Evolutionary conservation across 2,888 invertebrate genomes (phyloP), one percentile per base, ranked within the genome.

Genomic region (Lasioglossum calceatum): DNA sequence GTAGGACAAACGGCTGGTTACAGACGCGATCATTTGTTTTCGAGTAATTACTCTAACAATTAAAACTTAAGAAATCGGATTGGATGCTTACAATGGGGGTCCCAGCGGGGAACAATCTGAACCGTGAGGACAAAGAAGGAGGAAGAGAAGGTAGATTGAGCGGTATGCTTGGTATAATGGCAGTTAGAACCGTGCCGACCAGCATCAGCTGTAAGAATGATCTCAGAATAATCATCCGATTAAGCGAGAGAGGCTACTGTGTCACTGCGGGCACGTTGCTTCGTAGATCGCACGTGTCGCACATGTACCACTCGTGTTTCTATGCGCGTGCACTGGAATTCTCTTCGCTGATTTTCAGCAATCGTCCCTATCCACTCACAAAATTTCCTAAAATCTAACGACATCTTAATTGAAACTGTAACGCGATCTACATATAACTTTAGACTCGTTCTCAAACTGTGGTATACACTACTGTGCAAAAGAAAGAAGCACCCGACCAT

Each of bases 141-240:
- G 75, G 77, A 78, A 77, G 85, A 36, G 67, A 76, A 70, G 78
- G 71, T 79, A 72, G 86, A 88, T 89, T 82, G 81, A 82, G 72
- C 54, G 39, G 82, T 79, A 74, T 72, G 76, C 58, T 78, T 50
- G 79, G 81, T 77, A 77, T 88, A 89, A 90, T 87, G 82, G 87
- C 81, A 76, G 88, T 79, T 87, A 81, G 79, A 89, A 87, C 79
- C 82, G 81, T 81, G 89, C 82, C 80, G 80, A 42, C 81, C 74
- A 71, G 87, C 87, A 88, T 91, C 92, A 91, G 91, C 91, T 91
- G 92, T 91, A 90, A 92, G 93, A 93, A 92, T 93, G 93, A 94
- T 94, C 93, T 93, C 93, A 93, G 93, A 94, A 94, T 94, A 94
- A 94, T 94, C 94, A 93, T 94, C 92, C 91, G 94, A 94, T 94